Evolutionary conservation across 1,140 invertebrate species (phyloP), one percentile per base, ranked within the genome.

Genomic region (Drosophila funebris): DNA sequence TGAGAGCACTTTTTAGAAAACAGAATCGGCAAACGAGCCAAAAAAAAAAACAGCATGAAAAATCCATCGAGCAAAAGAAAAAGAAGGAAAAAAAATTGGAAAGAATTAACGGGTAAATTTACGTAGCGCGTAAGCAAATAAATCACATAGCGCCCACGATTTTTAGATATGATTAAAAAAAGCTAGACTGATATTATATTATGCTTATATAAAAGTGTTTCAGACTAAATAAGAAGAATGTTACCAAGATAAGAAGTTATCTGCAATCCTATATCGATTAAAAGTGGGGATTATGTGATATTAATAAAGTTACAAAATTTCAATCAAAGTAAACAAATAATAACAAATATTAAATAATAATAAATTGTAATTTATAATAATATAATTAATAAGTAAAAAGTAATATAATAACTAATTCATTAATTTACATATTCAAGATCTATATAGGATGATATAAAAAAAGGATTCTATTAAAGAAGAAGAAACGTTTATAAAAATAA

Each of bases 41-140:
- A 16, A 44, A 13, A 36, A 22, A 20, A 29, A 37, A 41, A 57
- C 22, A 50, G 22, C 29, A 29, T 14, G 60, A 52, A 41, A 41
- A 8, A 54, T 52, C 36, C 33, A 44, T 24, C 36, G 20, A 50
- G 7, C 0, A 7, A 22, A 43, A 22, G 27, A 16, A 2, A 44
- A 27, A 41, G n/a, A 67, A 50, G 16, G 18, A 64, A 41, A 56
- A 60, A 29, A 68, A 83, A 64, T 33, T 60, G 27, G 31, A 71
- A 18, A 37, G 31, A 54, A 46, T 33, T 36, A 48, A 16, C 7
- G 44, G 9, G 0, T 8, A 50, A 8, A 61, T 58, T 46, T 36
- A 48, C 29, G 37, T 31, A 83, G 61, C 62, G 68, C 82, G 82
- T 75, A 75, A 87, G 81, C 82, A 87, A 81, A 85, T 85, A 85